Evolutionary conservation across 2,888 invertebrate species (phyloP), one percentile per base, ranked within the genome.

Genomic region (Hetaerina titia): DNA sequence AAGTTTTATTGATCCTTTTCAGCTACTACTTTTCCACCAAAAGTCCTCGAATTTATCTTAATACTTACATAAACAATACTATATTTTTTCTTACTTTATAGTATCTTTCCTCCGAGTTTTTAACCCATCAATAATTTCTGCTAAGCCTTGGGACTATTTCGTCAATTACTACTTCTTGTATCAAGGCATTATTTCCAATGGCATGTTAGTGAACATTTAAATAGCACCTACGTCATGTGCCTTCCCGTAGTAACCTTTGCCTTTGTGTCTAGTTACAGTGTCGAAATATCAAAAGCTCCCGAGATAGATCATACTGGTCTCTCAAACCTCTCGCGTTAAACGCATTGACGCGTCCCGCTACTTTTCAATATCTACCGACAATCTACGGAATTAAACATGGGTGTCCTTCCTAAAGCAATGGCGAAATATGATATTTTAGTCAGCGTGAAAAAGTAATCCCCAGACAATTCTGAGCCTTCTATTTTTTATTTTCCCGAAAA

Each of bases 361-460:
- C 81, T 31, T n/a, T 81, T 31, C 13, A 22, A 31, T 13, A 81
- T 81, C 69, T 22, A 22, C 22, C 22, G 17, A 19, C 17, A 69
- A 69, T 69, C 69, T 69, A 15, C 19, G 69, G 22, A 17, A 69
- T 69, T 31, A 81, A 81, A 81, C 81, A 81, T 81, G 31, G 81
- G 31, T 31, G 22, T 15, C 31, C 19, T 31, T 31, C 25, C 25
- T 11, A 81, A 81, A 81, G 31, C 31, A 13, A 31, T 31, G 81
- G 81, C 81, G 81, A 81, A 81, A 81, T 81, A 31, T 81, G 31
- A 81, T 81, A 81, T 81, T 81, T 81, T 81, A 11, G 9, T 31
- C 25, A 15, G 81, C 9, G 15, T 81, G 81, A 81, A 81, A 81
- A 81, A 81, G 25, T 81, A 25, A 31, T 31, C 31, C 11, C 81